A percentile compares a stretch with the other conserved stretches of the same genome.
phyloP scores from a whole-genome alignment of 2,888 invertebrate species.

The Alviniconcha strummeri region DNA sequence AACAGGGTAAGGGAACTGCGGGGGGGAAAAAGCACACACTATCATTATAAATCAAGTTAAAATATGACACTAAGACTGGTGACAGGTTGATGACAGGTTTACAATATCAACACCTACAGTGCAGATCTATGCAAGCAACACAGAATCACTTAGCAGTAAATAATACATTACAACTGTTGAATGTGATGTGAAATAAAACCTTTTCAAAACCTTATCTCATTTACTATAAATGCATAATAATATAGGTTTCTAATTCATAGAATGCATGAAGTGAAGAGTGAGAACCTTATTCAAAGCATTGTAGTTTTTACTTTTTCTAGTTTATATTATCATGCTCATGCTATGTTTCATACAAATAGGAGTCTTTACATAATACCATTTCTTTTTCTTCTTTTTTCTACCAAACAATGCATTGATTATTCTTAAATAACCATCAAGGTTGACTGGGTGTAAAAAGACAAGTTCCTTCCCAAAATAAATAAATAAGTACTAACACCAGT shows the following conservation, averaged over 20 bases:
- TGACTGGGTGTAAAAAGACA: too few relatives aligned
- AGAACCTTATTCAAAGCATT: not conserved
- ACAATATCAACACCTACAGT: slow-evolving; percentile 1
- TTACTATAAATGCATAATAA: too few relatives aligned
- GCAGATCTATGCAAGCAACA: not conserved
- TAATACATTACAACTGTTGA: not conserved
- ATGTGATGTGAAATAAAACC: too few relatives aligned
- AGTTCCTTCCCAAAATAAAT: too few relatives aligned
- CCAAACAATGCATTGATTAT: too few relatives aligned
- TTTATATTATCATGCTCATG: not conserved
- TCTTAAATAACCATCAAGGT: too few relatives aligned
- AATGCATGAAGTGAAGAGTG: not conserved
- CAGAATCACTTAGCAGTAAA: not conserved
- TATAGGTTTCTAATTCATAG: too few relatives aligned
- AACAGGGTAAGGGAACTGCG: slow-evolving; percentile 95
- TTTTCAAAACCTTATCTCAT: too few relatives aligned
- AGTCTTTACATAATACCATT: not conserved
- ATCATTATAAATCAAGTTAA: too few relatives aligned
- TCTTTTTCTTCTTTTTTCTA: too few relatives aligned
- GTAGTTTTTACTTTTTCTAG: not conserved
- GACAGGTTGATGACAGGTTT: not conserved
- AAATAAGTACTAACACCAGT: too few relatives aligned
- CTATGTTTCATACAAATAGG: not conserved
- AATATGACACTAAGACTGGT: not conserved
- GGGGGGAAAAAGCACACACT: slow-evolving; percentile 15